Evolutionary conservation across 2,113 vertebrate genomes (phyloP).

Genomic region (Macquaria ambigua): DNA sequence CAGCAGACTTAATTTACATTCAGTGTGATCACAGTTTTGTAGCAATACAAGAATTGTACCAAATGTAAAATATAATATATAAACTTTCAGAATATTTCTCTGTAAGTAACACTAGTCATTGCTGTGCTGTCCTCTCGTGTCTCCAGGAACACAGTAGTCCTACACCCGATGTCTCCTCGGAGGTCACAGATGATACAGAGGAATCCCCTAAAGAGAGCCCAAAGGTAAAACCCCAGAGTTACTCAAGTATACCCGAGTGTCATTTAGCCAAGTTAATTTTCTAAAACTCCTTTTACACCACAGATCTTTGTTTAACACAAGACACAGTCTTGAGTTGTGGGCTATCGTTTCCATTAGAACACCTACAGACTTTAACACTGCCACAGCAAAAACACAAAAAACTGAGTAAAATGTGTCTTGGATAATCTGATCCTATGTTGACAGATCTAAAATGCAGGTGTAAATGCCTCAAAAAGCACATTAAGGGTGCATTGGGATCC

Average conservation of each 20-base stretch:
- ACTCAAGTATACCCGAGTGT: accelerated
- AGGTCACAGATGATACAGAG: slow-evolving; percentile 59
- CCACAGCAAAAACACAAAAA: too few relatives aligned
- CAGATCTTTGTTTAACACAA: background rate
- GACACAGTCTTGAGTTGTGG: too few relatives aligned
- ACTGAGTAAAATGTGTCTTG: background rate
- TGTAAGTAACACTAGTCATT: background rate
- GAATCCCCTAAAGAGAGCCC: slow-evolving; percentile 60
- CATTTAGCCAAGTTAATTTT: too few relatives aligned
- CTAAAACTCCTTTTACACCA: too few relatives aligned
- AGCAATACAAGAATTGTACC: background rate
- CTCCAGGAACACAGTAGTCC: slow-evolving; percentile 73
- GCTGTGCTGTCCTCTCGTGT: slow-evolving; percentile 12
- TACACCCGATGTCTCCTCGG: slow-evolving; percentile 48
- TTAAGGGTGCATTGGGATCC: background rate
- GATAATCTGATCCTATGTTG: background rate
- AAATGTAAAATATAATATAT: background rate
- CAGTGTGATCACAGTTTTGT: background rate
- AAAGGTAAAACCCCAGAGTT: slow-evolving; percentile 63
- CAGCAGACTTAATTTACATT: background rate
- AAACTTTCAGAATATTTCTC: background rate
- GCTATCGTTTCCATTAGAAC: too few relatives aligned
- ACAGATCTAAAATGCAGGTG: too few relatives aligned
- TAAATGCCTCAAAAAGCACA: background rate
- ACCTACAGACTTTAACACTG: too few relatives aligned